Evolutionary conservation across 2,888 invertebrate genomes (phyloP).

Genomic region (Diarsia dahlii): DNA sequence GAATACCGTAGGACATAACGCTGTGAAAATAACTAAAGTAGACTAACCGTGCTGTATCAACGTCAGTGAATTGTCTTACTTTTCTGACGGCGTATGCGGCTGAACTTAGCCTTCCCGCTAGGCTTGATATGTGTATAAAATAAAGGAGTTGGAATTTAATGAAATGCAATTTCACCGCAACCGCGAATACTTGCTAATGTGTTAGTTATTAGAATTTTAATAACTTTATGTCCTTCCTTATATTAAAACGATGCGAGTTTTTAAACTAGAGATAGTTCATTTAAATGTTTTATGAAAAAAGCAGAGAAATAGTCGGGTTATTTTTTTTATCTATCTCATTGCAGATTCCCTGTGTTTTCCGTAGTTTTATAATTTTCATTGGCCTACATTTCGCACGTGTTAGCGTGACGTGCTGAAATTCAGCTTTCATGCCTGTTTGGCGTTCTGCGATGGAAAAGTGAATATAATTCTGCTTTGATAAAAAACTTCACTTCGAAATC

Average conservation of each 20-base stretch:
- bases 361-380: conserved; percentile 2
- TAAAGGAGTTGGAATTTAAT: not conserved
- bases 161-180: not conserved
- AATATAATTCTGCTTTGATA: conserved; percentile 13
- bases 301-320: not conserved
- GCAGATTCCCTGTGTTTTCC: conserved; percentile 14
- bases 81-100: too few relatives aligned
- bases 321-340: not conserved
- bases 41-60: too few relatives aligned
- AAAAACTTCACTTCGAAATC: conserved; percentile 22
- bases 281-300: not conserved
- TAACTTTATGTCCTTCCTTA: not conserved
- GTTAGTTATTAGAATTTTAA: conserved; percentile 13
- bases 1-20: too few relatives aligned
- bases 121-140: too few relatives aligned
- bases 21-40: too few relatives aligned
- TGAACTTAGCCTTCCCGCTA: too few relatives aligned
- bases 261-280: not conserved
- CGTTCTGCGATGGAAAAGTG: not conserved
- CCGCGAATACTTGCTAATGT: not conserved
- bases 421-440: conserved; percentile 11
- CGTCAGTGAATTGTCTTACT: too few relatives aligned
- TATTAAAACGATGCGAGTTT: not conserved
- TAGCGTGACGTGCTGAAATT: conserved; percentile 9
- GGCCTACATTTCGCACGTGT: conserved; percentile 2